phyloP scores from a whole-genome alignment of 1,140 invertebrate species.

The Colletes gigas region DNA sequence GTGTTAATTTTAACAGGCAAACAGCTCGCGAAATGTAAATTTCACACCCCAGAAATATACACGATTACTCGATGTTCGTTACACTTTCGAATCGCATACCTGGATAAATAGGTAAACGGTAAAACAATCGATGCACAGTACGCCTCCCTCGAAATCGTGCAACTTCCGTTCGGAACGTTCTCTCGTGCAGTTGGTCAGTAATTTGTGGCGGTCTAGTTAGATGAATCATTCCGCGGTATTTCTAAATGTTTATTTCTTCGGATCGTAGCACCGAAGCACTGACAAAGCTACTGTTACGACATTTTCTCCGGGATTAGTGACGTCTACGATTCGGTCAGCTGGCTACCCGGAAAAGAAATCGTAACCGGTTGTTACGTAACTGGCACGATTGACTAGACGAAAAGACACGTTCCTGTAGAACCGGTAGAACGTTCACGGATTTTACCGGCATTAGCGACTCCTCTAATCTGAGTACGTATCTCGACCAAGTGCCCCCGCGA shows the following conservation, averaged over 20 bases:
- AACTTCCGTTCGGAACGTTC: neutral
- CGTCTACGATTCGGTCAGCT: slow-evolving; percentile 46
- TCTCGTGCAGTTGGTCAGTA: neutral
- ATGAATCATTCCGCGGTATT: neutral
- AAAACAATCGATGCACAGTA: neutral
- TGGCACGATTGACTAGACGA: slow-evolving; percentile 24
- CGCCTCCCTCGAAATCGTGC: neutral
- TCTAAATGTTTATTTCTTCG: neutral
- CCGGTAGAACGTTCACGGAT: slow-evolving; percentile 33
- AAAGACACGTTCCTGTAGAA: slow-evolving; percentile 55
- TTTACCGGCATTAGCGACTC: neutral
- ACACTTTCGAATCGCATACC: neutral
- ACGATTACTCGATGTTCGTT: no score
- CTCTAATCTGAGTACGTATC: neutral
- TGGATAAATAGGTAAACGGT: neutral
- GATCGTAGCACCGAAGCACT: neutral
- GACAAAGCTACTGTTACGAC: slow-evolving; percentile 37
- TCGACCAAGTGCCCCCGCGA: neutral
- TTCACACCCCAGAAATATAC: no score
- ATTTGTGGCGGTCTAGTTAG: neutral
- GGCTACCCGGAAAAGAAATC: slow-evolving; percentile 52
- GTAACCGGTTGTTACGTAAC: slow-evolving; percentile 62
- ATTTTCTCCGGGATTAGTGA: slow-evolving; percentile 33
- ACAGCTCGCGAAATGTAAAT: no score
- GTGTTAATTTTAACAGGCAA: no score